Evolutionary conservation across 1,140 invertebrate genomes (phyloP), one percentile per base, ranked within the genome.

Genomic region (Atta texana): DNA sequence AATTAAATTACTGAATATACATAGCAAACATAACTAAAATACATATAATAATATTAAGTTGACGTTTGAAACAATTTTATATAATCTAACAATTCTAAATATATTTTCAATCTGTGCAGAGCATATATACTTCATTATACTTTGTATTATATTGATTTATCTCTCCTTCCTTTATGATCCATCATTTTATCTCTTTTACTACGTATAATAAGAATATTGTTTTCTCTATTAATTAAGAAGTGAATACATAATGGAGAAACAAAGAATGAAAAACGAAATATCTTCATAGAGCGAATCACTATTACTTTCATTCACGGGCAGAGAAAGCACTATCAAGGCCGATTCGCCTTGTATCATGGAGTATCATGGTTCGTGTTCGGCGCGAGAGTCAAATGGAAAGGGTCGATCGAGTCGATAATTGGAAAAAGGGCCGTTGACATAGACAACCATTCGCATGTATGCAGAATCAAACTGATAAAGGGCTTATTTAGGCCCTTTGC

Each of bases 391-490:
- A 87, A 69, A 69, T 75, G 85, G 68, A 75, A 90, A 78, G 84
- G 84, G 44, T 55, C 77, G 89, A 91, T 90, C 77, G 86, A 90
- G 86, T 88, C 87, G 87, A 91, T 91, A 90, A 91, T 90, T 91
- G 90, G 84, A 91, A 91, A 91, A 91, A 91, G 90, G 86, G 74
- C 72, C 68, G 90, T 91, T 91, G 87, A 86, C 87, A 68, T 77
- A 63, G 76, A 88, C 86, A 86, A 49, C 74, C 85, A 64, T 53
- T 91, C 80, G 10, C 51, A 57, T 61, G 61, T 61, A 81, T 84
- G 87, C 86, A 85, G 90, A 75, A 76, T 89, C 81, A 82, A 59
- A 57, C 55, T 59, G 90, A 91, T 91, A 89, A 91, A 91, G 71
- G 57, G 90, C 87, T 91, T 91, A 91, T 91, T 90, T 85, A 69